Evolutionary conservation across 2,113 vertebrate species (phyloP), one percentile per base, ranked within the genome.

Genomic region (Bambusicola thoracicus): DNA sequence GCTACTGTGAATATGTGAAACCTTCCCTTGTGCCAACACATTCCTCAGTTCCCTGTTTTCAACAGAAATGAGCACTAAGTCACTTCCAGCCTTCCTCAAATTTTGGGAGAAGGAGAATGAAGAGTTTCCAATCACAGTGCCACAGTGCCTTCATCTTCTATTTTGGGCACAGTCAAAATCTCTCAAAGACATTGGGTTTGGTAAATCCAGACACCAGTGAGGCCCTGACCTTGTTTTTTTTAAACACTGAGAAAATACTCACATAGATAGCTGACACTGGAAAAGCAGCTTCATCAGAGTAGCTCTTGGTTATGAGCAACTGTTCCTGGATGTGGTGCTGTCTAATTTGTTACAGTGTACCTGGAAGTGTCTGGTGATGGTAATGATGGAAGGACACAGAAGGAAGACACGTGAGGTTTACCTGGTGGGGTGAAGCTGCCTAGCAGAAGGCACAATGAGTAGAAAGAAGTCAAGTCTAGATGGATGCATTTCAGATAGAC

Each of bases 1-100:
- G 41, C 53, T 87, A 74, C 56, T 92, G 58, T 86, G 85, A 79
- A 84, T 90, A 81, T 72, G 40, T 68, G 73, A 93, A 88, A 62
- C 27, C 27, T 86, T n/a, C 10, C 44, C 19, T 79, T 34, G 68
- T 73, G 62, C 70, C 84, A 91, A 79, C 53, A 79, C 67, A 74
- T 84, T 44, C 49, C 73, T 81, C 29, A 20, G 51, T 65, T 95
- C 63, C 62, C 48, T 79, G 53, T 91, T 91, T 93, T 91, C 43
- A 76, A 62, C 58, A 85, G 92, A 84, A 81, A 59, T 0, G 5
- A 82, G 53, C 4, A 2, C 48, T 40, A 93, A 93, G 36, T 9
- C 55, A 65, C 21, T 87, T 87, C n/a, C 38, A 61, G 40, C 8
- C 30, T 79, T 75, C 48, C 75, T 91, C 66, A 87, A 29, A 87